Base-by-base conservation (phyloP, 53 echinoderm and acorn worm genomes). In the Astropecten irregularis region DNA sequence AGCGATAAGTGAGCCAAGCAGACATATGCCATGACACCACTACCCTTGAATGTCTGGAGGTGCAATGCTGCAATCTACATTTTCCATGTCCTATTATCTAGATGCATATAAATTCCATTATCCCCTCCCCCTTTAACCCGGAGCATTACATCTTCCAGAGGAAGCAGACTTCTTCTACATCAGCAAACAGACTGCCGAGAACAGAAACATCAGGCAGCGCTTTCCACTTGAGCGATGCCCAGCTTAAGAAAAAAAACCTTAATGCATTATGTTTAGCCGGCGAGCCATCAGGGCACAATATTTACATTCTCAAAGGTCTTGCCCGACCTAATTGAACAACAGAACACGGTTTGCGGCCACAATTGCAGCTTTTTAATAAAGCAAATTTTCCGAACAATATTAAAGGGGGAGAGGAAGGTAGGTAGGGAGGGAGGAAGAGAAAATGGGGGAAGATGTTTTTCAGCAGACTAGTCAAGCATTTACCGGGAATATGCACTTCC, bases 131-230 rank as follows among this genome's bases (percentile, higher is more conserved):
- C 55, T 42, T 56, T 40, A 15, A 38, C 38, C 40, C 21, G 52
- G 42, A 40, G 27, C 42, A 3, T 4, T 65, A 14, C 65, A n/a
- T 65, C 65, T 65, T 55, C 38, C 40, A 18, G 39, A 76, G 15
- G 57, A 76, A 55, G 40, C n/a, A 76, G 39, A 31, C 28, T 33
- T 50, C 39, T 76, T 58, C 76, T 58, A 76, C 58, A 26, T 76
- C 76, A 76, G 40, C 21, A 22, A 4, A 52, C 32, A 71, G 51
- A 56, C 76, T 76, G 76, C 40, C 76, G 39, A 44, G 40, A 56
- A 55, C 76, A 0, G 40, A 27, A 76, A 76, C 40, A 44, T 39
- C 58, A 58, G 0, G 76, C 58, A 57, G 30, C 39, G 56, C 40
- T 57, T 38, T 76, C 76, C 58, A 76, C 57, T 57, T 27, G 11